Percentiles rank a stretch among this genome's conserved stretches.
These are phyloP conservation scores for Yoshiicerus persimilis DNA, from an alignment of 1,140 invertebrate genomes.

Conservation along the genomic window DNA sequence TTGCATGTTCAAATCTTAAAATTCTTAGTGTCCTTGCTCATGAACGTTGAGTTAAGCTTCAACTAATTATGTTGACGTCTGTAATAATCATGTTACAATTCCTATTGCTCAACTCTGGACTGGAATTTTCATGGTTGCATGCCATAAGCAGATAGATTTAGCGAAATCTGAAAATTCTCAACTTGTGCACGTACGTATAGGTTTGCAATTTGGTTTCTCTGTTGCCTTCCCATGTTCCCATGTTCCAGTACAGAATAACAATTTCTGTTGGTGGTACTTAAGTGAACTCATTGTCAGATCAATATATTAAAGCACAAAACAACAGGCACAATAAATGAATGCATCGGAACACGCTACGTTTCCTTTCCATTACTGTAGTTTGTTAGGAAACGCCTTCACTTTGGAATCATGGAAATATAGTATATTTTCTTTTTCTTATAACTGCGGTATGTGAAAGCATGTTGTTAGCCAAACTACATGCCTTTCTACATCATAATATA, in stretches of 20 bases:
- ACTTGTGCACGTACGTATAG: no score
- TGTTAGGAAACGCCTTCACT: background rate
- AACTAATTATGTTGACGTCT: background rate
- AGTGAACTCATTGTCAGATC: background rate
- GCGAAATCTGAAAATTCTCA: no score
- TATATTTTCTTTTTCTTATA: no score
- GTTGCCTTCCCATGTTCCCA: background rate
- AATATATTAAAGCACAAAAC: background rate
- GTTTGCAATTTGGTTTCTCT: background rate
- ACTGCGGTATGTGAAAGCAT: background rate
- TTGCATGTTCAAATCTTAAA: background rate
- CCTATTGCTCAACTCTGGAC: background rate
- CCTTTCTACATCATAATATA: background rate
- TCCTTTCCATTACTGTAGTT: background rate
- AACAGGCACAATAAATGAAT: background rate
- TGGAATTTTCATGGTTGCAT: no score
- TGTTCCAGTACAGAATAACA: no score
- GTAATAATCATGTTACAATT: background rate
- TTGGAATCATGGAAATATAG: background rate
- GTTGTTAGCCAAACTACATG: background rate
- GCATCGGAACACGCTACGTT: background rate
- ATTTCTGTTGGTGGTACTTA: background rate
- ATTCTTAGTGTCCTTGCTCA: background rate
- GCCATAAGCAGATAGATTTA: no score
- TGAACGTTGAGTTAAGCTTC: background rate